Conservation (phyloP, 2,797 vertebrate species). For the Hydrolagus colliei region DNA sequence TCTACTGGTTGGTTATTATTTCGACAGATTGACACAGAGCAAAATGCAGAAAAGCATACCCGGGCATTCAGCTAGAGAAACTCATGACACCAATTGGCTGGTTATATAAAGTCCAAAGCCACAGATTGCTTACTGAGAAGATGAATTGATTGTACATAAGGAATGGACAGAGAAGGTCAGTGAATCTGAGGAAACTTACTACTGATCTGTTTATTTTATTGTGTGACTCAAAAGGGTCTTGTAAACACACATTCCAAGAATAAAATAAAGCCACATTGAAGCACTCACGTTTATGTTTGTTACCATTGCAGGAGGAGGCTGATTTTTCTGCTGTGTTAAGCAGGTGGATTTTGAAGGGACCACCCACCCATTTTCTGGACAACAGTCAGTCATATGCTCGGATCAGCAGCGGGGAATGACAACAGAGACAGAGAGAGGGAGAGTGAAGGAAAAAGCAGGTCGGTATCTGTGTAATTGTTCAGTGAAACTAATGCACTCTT, state of each 20-base stretch:
- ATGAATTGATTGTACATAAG: not conserved
- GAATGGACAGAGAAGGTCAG: slow-evolving; percentile 1
- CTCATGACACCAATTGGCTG: slow-evolving; percentile 6
- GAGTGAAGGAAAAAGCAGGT: not conserved
- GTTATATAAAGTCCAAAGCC: not conserved
- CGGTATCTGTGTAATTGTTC: not conserved
- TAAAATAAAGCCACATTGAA: not conserved
- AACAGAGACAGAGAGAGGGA: not conserved
- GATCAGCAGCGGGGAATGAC: not conserved
- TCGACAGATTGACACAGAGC: not conserved
- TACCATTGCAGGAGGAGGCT: not conserved
- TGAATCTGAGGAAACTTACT: not conserved
- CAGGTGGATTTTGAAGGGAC: not conserved
- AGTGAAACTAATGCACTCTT: not conserved
- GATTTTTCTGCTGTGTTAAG: not conserved
- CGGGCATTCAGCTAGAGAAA: not conserved
- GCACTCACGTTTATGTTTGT: not conserved
- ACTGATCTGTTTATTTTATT: no score
- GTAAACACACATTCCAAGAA: not conserved
- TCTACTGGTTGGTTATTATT: not conserved
- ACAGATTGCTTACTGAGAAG: not conserved
- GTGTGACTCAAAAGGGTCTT: not conserved
- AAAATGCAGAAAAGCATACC: not conserved
- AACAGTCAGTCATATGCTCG: not conserved
- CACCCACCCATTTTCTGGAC: not conserved